Percentiles rank a stretch among this genome's conserved stretches.
phyloP scores from a whole-genome alignment of 2,888 invertebrate species.

The Prosopocoilus inquinatus region DNA sequence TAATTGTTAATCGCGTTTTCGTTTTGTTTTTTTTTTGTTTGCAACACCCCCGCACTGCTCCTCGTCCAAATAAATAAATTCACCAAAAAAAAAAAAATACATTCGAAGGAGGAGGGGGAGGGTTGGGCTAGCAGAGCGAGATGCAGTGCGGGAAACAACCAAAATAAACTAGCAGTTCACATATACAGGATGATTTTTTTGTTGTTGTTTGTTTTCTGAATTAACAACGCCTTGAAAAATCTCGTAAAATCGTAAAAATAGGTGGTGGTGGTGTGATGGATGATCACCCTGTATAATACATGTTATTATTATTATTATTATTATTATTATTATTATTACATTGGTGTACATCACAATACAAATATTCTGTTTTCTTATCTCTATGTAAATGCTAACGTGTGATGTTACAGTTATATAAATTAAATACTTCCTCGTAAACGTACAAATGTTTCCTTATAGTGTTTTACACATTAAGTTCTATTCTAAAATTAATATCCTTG shows the following conservation, averaged over 20 bases:
- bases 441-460: slow-evolving; percentile 34
- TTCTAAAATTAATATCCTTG: slow-evolving; percentile 41
- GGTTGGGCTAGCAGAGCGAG: too few relatives aligned
- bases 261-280: neutral
- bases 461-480: slow-evolving; percentile 44
- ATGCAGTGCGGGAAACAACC: slow-evolving; percentile 5
- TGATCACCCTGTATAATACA: slow-evolving; percentile 24
- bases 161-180: neutral
- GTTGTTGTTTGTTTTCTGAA: neutral
- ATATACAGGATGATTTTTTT: slow-evolving; percentile 18
- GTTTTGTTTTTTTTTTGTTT: too few relatives aligned
- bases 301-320: too few relatives aligned
- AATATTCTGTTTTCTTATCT: slow-evolving; percentile 14
- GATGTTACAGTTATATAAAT: slow-evolving; percentile 31
- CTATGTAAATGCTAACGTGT: slow-evolving; percentile 13
- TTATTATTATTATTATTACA: too few relatives aligned
- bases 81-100: slow-evolving; percentile 10
- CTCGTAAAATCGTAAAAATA: slow-evolving; percentile 14
- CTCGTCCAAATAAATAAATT: slow-evolving; percentile 8
- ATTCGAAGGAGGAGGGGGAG: too few relatives aligned
- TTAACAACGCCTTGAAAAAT: slow-evolving; percentile 3
- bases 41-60: slow-evolving; percentile 10
- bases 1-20: neutral
- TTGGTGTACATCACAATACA: slow-evolving; percentile 22
- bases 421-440: slow-evolving; percentile 37